Base-by-base conservation (phyloP, 2,113 vertebrate genomes). In the Muntiacus muntjak region DNA sequence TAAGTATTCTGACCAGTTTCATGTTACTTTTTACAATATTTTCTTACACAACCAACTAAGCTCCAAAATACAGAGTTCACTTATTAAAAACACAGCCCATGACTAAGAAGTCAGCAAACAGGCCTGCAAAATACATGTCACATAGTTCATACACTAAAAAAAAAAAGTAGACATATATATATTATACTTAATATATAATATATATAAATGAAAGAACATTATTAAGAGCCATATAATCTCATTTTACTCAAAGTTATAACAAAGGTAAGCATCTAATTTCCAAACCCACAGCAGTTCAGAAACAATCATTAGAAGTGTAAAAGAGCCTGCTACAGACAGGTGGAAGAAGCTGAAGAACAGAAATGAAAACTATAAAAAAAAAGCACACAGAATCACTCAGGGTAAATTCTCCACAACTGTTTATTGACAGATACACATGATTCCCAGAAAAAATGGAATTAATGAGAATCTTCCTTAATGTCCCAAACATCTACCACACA, bases 401-500 rank as follows among this genome's bases (percentile, higher is more conserved):
- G 50, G 5, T 95, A 88, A 95, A 60, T 95, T 97, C 95, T 55
- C 89, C 76, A 84, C 64, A 97, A 88, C 45, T 33, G 33, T 98
- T 98, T 98, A 97, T 97, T 97, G 96, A 84, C 16, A 58, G 21
- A 45, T 85, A 94, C 43, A 97, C 28, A 92, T 11, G 36, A 87
- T 54, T 87, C 74, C 36, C 74, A 94, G 64, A 43, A 43, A 79
- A 95, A 89, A 93, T 6, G 19, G 95, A 97, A 95, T 94, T 50
- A 93, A 47, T 88, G 78, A 91, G 36, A 78, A 33, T 96, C 93
- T 91, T 95, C 79, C 74, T 94, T 96, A 64, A 94, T 45, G 23
- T 92, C 83, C 64, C n/a, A 94, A 94, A 87, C 6, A 92, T 36
- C 60, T 93, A 95, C 40, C 36, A 95, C 52, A 96, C 87, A 91